Base-by-base conservation (phyloP, 1,140 invertebrate species). In the Lerema accius region DNA sequence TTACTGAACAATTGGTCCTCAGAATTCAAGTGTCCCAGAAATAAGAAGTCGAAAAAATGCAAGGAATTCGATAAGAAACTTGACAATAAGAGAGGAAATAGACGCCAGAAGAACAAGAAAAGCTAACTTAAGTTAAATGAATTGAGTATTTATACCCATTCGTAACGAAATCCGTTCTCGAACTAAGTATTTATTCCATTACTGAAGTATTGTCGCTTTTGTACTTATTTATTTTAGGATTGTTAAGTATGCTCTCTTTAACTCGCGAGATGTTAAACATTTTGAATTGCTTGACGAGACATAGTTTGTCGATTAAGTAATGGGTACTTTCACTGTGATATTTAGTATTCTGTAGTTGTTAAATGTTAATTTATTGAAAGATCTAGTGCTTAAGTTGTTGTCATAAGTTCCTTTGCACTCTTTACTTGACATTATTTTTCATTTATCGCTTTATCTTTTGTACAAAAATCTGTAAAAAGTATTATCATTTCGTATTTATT, bases 251-350 rank as follows among this genome's bases (percentile, higher is more conserved):
- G 82, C 82, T 85, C 84, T 86, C 81, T 87, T 63, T 63, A 70
- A 76, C 63, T 69, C 68, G 69, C 71, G 70, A 80, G 70, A 75
- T 74, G 69, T 75, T 74, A 63, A 64, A 53, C 64, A 71, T 63
- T 83, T 75, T 77, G 66, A 78, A 81, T 75, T 76, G 65, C 76
- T 82, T 80, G 82, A 85, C 82, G 83, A 82, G 73, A 80, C 82
- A 71, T 80, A 65, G 72, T 77, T 80, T 78, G 86, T 86, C 82
- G 77, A 84, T 79, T 86, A 88, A 89, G 81, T 81, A 84, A 82
- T 90, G 87, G 87, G 87, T 90, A 86, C 80, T 82, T 80, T 81
- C 82, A 84, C 87, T 90, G 87, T 90, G 87, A 90, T 90, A 90
- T 90, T 87, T 84, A 86, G 85, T 86, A 88, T 86, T 89, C 76